Evolutionary conservation across 2,888 invertebrate species (phyloP).

Genomic region (Abrostola tripartita): DNA sequence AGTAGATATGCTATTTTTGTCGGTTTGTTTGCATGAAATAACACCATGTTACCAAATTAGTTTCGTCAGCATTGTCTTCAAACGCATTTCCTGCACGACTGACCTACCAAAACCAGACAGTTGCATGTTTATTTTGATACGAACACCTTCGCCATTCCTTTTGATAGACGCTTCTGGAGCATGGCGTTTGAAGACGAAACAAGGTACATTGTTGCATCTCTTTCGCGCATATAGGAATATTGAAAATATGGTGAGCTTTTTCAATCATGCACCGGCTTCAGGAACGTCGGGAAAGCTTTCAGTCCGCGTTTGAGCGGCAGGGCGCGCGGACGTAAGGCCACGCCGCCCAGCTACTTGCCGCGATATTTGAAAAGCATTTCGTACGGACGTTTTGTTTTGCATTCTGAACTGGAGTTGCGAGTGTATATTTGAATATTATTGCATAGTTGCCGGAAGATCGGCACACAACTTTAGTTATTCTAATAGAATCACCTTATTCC

Average conservation of each 20-base stretch:
- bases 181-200: constrained; percentile 56
- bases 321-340: constrained; percentile 72
- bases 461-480: constrained; percentile 41
- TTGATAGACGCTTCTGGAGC: constrained; percentile 67
- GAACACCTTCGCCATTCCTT: constrained; percentile 79
- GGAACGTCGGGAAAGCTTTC: constrained; percentile 73
- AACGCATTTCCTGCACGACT: constrained; percentile 44
- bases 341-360: constrained; percentile 67
- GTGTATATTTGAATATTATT: constrained; percentile 46
- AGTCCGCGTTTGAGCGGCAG: constrained; percentile 84
- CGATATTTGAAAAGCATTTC: constrained; percentile 63
- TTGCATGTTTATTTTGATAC: constrained; percentile 83
- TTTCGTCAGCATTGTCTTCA: constrained; percentile 36
- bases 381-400: constrained; percentile 66
- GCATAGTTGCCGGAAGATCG: constrained; percentile 32
- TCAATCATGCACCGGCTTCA: constrained; percentile 65
- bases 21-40: constrained; percentile 4
- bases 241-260: constrained; percentile 71
- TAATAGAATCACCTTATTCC: constrained; percentile 35
- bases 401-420: constrained; percentile 53
- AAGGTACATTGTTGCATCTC: constrained; percentile 61
- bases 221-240: constrained; percentile 65
- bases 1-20: not conserved
- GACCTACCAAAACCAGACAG: constrained; percentile 67
- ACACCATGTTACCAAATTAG: constrained; percentile 37